A percentile compares a stretch with the other conserved stretches of the same genome.
phyloP scores from a whole-genome alignment of 2,888 invertebrate genomes.

The Eupithecia subfuscata region DNA sequence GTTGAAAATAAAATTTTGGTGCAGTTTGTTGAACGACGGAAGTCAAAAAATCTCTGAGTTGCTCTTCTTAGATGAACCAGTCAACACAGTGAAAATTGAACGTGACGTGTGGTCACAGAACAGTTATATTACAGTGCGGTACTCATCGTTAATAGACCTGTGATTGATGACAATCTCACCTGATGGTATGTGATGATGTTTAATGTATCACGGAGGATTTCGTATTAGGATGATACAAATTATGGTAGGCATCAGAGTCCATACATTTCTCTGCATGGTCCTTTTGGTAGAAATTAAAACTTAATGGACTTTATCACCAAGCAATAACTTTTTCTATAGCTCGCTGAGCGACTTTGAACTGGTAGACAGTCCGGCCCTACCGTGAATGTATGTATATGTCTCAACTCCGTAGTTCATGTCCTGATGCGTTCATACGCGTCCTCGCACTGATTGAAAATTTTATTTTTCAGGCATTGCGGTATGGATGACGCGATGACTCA shows the following conservation, averaged over 20 bases:
- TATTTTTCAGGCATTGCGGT: background rate
- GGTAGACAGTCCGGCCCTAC: background rate
- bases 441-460: background rate
- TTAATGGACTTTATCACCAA: background rate
- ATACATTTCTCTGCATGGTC: too few species aligned
- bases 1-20: conserved; percentile 1
- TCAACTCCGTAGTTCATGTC: background rate
- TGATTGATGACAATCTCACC: background rate
- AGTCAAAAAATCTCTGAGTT: background rate
- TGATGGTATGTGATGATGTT: too few species aligned
- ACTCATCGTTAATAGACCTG: background rate
- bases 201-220: too few species aligned
- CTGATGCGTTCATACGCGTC: background rate
- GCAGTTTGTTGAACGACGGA: background rate
- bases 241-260: too few species aligned
- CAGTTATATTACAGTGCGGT: background rate
- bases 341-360: background rate
- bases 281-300: too few species aligned
- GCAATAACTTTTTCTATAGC: background rate
- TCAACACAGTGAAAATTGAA: background rate
- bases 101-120: background rate
- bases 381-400: background rate
- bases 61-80: background rate
- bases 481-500: background rate
- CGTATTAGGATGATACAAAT: too few species aligned